Base-by-base conservation (phyloP, 2,888 invertebrate species). In the Agonopterix heracliana region DNA sequence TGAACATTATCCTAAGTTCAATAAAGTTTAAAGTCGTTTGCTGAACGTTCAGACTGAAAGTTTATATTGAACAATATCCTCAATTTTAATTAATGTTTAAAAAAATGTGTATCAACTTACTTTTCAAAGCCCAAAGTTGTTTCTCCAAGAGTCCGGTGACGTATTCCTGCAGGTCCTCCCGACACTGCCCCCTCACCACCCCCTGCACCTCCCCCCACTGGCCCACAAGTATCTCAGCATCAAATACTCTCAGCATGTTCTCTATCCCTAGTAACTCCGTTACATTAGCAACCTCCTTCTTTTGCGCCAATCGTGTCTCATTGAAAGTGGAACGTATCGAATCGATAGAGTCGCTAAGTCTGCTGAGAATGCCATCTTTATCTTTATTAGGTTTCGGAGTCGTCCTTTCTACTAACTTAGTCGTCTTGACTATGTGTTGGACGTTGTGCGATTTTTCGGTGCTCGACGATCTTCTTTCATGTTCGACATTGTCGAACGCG, bases 41-140 rank as follows among this genome's bases (percentile, higher is more conserved):
- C 26, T 7, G 7, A 5, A 7, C 26, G 5, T 26, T 26, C 26
- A 26, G 7, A 26, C 5, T 26, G 26, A 26, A 26, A 26, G 26
- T 26, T 26, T 26, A 26, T 26, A 17, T 2, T 26, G 1, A 3
- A 26, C 26, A 7, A 5, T 26, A 26, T 26, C 26, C 26, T 26
- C 26, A 5, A 5, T 26, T 26, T 26, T 26, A 26, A 26, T 26
- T 26, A 26, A 26, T 26, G 26, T 26, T 26, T 26, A 26, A 7
- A 26, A 26, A 5, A 5, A 26, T 26, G 7, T 26, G 26, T 26
- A 1, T 26, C 26, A 52, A 91, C 93, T 93, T 77, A 94, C 93
- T 92, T 78, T 93, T 93, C 44, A 93, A 86, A 5, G 94, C 93
- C 94, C 94, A 94, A 9, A 91, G 81, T 47, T 90, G 83, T 47